These are phyloP conservation scores for Macrophya alboannulata DNA, from an alignment of 2,888 invertebrate species.

Conservation along the genomic window DNA sequence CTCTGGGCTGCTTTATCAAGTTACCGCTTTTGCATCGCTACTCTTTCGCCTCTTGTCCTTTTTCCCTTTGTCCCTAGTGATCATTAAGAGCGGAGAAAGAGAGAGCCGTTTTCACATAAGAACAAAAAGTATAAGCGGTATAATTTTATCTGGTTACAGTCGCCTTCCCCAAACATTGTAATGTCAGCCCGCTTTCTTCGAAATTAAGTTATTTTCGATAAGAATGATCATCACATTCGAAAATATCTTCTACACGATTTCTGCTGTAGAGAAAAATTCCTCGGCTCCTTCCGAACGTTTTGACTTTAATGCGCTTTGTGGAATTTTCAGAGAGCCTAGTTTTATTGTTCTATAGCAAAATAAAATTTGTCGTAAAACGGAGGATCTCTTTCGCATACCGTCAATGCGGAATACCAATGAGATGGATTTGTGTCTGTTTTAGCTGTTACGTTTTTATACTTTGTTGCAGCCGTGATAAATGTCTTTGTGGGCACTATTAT, in stretches of 20 bases:
- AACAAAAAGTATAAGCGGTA: background rate
- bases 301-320: background rate
- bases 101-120: background rate
- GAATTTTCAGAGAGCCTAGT: conserved; percentile 68
- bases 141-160: background rate
- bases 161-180: background rate
- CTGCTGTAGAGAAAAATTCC: background rate
- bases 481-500: background rate
- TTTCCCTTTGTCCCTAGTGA: conserved; percentile 58
- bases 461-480: background rate
- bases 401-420: conserved; percentile 72
- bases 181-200: background rate
- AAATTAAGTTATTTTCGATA: background rate
- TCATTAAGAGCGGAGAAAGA: conserved; percentile 8
- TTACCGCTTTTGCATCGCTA: conserved; percentile 63
- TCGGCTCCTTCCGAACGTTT: background rate
- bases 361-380: conserved; percentile 74
- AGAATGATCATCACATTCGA: background rate
- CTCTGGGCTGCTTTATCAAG: conserved; percentile 62
- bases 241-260: background rate
- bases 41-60: conserved; percentile 63
- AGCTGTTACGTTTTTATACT: background rate
- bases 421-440: conserved; percentile 54
- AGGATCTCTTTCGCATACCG: conserved; percentile 68
- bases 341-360: conserved; percentile 71